Evolutionary conservation across 2,888 invertebrate species (phyloP), one percentile per base, ranked within the genome.

Genomic region (Zygogramma bicolorata): DNA sequence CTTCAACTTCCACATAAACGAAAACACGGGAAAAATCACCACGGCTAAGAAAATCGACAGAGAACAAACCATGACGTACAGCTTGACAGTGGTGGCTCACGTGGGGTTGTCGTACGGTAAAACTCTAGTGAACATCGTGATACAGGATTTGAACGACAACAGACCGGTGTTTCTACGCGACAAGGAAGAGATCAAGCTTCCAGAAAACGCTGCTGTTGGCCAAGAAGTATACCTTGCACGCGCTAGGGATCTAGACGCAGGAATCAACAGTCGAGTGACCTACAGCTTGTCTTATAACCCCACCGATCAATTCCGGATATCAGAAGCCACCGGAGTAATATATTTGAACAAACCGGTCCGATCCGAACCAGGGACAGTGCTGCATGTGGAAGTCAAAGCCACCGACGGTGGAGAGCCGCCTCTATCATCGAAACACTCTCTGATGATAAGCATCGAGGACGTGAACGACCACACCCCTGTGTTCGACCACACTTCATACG

Each of bases 391-490:
- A 87, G 93, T 97, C 22, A 93, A 92, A 60, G 96, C 96, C 18
- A 92, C 93, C n/a, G 97, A 97, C 87, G 93, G 93, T 65, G 97
- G 96, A 4, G 90, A 89, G 71, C 93, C 93, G 7, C 88, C 93
- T 7, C 88, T 96, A 61, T 92, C 93, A 18, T 93, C 95, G 0
- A 94, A 93, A 81, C 93, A 95, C 80, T 89, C 91, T 6, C 90
- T 96, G 57, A 89, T 91, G 29, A 90, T 95, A 49, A 90, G 91
- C 22, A 90, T 97, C 72, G 92, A 93, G 80, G 97, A 98, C 85
- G 96, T 97, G 1, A 98, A 98, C 86, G 97, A 98, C 87, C 97
- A 98, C 84, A 97, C 97, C 0, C 98, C 98, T 8, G 94, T 96
- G 2, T 98, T 98, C 86, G 95, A 95, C 85, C 93, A 96, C 80